These are phyloP conservation scores for Ips typographus DNA, from an alignment of 1,140 invertebrate species.

Conservation along the genomic window DNA sequence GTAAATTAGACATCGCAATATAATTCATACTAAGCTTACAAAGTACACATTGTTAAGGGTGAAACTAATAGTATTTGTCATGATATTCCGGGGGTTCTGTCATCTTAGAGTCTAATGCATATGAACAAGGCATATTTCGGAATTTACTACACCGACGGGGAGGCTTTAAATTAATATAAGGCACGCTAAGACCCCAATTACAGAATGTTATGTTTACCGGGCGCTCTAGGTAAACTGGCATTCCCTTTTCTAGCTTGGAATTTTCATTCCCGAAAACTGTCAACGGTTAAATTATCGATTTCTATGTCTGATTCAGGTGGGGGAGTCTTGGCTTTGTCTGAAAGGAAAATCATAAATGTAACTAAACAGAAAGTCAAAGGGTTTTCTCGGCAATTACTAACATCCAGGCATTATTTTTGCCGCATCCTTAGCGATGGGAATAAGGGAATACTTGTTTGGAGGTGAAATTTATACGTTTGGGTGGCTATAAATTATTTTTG, in stretches of 20 bases:
- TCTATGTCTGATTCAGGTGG: background rate
- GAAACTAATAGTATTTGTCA: slow-evolving; percentile 30
- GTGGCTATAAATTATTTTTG: slow-evolving; percentile 25
- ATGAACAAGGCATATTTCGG: slow-evolving; percentile 26
- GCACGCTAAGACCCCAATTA: slow-evolving; percentile 13
- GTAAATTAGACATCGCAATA: background rate
- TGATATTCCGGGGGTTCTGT: slow-evolving; percentile 21
- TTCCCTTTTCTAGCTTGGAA: no score
- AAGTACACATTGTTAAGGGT: slow-evolving; percentile 26
- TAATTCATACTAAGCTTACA: slow-evolving; percentile 20
- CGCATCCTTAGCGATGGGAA: slow-evolving; percentile 18
- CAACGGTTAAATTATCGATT: no score
- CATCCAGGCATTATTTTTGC: slow-evolving; percentile 20
- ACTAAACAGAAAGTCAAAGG: slow-evolving; percentile 4
- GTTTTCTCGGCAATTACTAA: slow-evolving; percentile 19
- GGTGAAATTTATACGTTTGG: slow-evolving; percentile 21
- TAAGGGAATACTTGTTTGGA: slow-evolving; percentile 19
- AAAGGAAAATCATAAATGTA: background rate
- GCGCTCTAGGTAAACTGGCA: background rate
- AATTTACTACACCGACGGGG: slow-evolving; percentile 3
- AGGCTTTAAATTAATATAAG: slow-evolving; percentile 17
- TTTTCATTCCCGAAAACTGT: no score
- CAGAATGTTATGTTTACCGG: background rate
- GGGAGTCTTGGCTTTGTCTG: background rate
- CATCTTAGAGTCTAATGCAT: slow-evolving; percentile 19